Evolutionary conservation across 2,888 invertebrate species (phyloP), one percentile per base, ranked within the genome.

Genomic region (Drosophila setosimentum): DNA sequence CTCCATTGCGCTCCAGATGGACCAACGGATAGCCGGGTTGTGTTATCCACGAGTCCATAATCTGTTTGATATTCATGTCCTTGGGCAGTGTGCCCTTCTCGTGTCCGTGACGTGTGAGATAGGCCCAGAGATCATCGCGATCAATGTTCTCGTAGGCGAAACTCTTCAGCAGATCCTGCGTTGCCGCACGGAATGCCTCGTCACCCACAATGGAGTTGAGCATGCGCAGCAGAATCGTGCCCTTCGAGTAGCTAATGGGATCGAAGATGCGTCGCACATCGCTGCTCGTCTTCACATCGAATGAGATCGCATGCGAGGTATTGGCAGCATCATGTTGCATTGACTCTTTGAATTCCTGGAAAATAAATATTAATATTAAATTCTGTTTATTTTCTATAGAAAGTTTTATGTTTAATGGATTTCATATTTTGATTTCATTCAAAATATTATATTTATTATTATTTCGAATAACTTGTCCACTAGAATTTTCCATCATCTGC

Each of bases 171-270:
- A 94, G 94, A 71, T 94, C 94, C 33, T 93, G 93, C 2, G 95
- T 91, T 7, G 95, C 95, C 16, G 91, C 87, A 60, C 94, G 94
- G 90, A 95, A 95, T 0, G 94, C 94, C 30, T 93, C 93, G 80
- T 95, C 95, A 1, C 96, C 96, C 16, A 96, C 93, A 86, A 96
- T 95, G 74, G 95, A 94, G 79, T 95, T 94, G 93, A 97, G 94
- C 96, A 97, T 97, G 73, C 96, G 93, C 68, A 97, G 94, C 3
- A 97, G 93, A 8, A 96, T 95, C 0, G 96, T 95, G 45, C 96
- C 95, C 93, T 96, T 96, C 30, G 94, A 94, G 90, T 96, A 96
- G n/a, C 96, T 95, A 62, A 96, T 96, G 10, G 94, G 93, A 91
- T 96, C 96, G 88, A 96, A 96, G 53, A 96, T 95, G 87, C 96